Percentiles rank a stretch among this genome's conserved stretches.
These are phyloP conservation scores for Apoderus coryli DNA, from an alignment of 2,888 invertebrate genomes.

Conservation along the genomic window DNA sequence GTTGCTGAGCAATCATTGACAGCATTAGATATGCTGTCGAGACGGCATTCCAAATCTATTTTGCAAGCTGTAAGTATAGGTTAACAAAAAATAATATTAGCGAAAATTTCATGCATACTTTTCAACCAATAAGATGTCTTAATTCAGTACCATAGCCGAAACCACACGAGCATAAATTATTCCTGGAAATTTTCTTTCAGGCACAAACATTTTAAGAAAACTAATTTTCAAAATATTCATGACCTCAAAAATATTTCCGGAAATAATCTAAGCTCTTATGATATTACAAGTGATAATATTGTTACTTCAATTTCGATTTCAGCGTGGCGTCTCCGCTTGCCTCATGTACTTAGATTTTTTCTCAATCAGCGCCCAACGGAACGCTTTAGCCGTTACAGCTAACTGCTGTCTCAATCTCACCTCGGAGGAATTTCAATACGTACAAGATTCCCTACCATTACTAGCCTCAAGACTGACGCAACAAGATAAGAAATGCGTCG, in stretches of 20 bases:
- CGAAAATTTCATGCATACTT: too few relatives aligned
- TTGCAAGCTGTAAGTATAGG: constrained; percentile 61
- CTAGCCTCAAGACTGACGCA: constrained; percentile 67
- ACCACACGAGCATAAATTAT: too few relatives aligned
- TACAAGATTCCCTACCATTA: constrained; percentile 73
- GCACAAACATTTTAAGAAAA: too few relatives aligned
- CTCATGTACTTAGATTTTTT: constrained; percentile 97
- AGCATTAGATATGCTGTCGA: constrained; percentile 91
- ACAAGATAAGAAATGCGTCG: constrained; percentile 96
- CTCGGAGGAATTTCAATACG: constrained; percentile 86
- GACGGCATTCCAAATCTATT: constrained; percentile 92
- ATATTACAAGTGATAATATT: too few relatives aligned
- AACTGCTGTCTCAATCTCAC: constrained; percentile 95
- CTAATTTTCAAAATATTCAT: too few relatives aligned
- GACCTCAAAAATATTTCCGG: constrained; percentile 1
- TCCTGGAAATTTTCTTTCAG: too few relatives aligned
- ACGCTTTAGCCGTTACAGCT: constrained; percentile 90
- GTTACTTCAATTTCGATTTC: constrained; percentile 23
- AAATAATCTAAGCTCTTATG: not conserved
- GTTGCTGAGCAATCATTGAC: constrained; percentile 98
- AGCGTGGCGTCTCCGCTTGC: constrained; percentile 93
- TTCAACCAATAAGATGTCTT: too few relatives aligned
- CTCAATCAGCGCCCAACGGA: constrained; percentile 93
- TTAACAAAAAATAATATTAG: constrained; percentile 2
- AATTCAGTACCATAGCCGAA: too few relatives aligned